Percentiles rank a stretch among this genome's conserved stretches.
phyloP scores from a whole-genome alignment of 2,888 invertebrate genomes.

The Drepanosiphum platanoidis region DNA sequence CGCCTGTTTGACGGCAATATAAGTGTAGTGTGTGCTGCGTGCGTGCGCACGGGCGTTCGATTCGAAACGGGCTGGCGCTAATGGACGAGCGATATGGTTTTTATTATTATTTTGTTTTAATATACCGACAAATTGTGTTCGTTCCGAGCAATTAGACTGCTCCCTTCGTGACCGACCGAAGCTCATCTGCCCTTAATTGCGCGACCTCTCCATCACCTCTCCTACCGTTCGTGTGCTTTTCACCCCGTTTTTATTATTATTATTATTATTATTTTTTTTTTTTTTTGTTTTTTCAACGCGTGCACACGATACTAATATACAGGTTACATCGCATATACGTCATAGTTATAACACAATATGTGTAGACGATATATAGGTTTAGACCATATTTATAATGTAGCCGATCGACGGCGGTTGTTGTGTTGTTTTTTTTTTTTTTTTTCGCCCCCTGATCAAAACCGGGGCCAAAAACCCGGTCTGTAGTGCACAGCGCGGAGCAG shows the following conservation, averaged over 20 bases:
- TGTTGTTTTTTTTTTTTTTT: constrained; percentile 3
- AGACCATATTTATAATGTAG: not conserved
- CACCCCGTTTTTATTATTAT: not conserved
- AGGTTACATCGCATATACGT: not conserved
- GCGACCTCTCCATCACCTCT: not conserved
- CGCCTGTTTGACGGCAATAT: constrained; percentile 30
- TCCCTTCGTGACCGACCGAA: constrained; percentile 60
- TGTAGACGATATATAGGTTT: not conserved
- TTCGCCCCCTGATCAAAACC: not conserved
- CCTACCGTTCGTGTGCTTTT: not conserved
- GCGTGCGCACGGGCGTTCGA: not conserved
- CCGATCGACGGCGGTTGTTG: not conserved
- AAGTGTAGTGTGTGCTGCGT: not conserved
- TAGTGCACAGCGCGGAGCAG: not conserved
- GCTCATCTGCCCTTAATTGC: constrained; percentile 60
- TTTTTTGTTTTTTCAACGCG: not conserved
- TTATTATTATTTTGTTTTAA: constrained; percentile 53
- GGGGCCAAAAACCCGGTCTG: not conserved
- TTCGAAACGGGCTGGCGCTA: constrained; percentile 29
- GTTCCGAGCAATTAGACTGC: constrained; percentile 62
- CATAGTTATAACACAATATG: not conserved
- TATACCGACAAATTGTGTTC: constrained; percentile 58
- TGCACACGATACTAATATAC: not conserved
- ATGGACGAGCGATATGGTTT: constrained; percentile 50
- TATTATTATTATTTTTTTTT: too few species aligned